Evolutionary conservation across 1,140 invertebrate species (phyloP), one percentile per base, ranked within the genome.

Genomic region (Brachionus plicatilis): DNA sequence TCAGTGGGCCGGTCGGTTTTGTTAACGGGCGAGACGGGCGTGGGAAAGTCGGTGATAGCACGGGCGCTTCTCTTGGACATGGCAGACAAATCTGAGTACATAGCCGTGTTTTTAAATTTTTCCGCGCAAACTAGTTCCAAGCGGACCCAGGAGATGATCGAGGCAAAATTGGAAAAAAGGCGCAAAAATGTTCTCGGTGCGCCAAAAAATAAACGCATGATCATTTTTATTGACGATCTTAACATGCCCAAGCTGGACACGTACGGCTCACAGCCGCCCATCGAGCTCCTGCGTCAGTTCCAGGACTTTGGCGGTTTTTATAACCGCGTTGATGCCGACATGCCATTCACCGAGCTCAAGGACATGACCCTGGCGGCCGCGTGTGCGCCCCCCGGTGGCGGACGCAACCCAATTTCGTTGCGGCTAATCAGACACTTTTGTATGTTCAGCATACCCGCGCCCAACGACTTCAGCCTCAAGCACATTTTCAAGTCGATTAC

Each of bases 1-100:
- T 88, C 91, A 27, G 91, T 92, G 0, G 92, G 92, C 37, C 92
- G 93, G 86, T 93, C 94, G 17, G 90, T 90, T 2, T 85, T 90
- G 9, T 90, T 88, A 84, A 90, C 89, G 37, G 89, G 89, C 29
- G 86, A 84, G 7, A 89, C 89, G 29, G 89, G 89, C 76, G 94
- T 95, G 60, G 94, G 94, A 68, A 95, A 96, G 91, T 94, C 94
- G 9, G 93, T 95, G 1, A 92, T 95, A 76, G 94, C 94, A 1
- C 92, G 93, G 87, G 92, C 92, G 37, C 92, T 93, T 7, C 89
- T 96, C 33, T 92, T 92, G 41, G 91, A 91, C 14, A 91, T 95
- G 68, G 88, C 91, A 24, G 88, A 91, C 1, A 90, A 91, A 11
- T 92, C 91, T 6, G 87, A 88, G 11, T 94, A 93, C 87, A 91